Evolutionary conservation across 2,888 invertebrate species (phyloP).

Genomic region (Ophion ellenae): DNA sequence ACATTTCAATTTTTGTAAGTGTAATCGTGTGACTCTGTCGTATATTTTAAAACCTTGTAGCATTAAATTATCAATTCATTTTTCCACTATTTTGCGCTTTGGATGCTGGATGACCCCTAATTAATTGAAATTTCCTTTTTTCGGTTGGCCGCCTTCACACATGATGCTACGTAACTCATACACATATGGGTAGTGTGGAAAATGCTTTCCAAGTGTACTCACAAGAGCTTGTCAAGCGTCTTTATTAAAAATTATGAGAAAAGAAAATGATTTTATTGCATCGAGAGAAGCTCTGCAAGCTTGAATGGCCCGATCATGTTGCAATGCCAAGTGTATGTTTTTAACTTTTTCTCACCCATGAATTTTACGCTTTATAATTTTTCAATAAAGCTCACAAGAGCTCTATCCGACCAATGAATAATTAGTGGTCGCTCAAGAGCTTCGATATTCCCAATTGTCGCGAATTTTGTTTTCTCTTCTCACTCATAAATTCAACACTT

Average conservation of each 20-base stretch:
- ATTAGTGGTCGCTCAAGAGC: too few species aligned
- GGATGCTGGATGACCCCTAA: background rate
- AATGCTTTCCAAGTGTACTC: constrained; percentile 41
- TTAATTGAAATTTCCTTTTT: background rate
- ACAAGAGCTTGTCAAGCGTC: constrained; percentile 68
- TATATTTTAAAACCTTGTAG: background rate
- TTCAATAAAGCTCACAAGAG: too few species aligned
- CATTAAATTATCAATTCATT: background rate
- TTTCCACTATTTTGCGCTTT: background rate
- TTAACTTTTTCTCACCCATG: background rate
- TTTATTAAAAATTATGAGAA: constrained; percentile 67
- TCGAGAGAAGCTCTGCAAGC: constrained; percentile 50
- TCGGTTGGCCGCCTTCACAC: background rate
- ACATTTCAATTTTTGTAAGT: background rate
- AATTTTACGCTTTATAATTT: too few species aligned
- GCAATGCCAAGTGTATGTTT: constrained; percentile 66
- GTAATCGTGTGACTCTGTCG: background rate
- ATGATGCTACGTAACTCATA: constrained; percentile 42
- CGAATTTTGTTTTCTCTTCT: too few species aligned
- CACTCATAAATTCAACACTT: too few species aligned
- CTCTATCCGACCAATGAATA: too few species aligned
- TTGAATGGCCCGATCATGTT: constrained; percentile 66
- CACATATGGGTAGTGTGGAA: constrained; percentile 18
- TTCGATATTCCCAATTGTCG: too few species aligned
- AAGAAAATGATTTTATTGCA: constrained; percentile 26